Percentiles rank a stretch among this genome's conserved stretches.
Conservation (phyloP, 2,113 vertebrate genomes). For the Dryoscopus gambensis region DNA sequence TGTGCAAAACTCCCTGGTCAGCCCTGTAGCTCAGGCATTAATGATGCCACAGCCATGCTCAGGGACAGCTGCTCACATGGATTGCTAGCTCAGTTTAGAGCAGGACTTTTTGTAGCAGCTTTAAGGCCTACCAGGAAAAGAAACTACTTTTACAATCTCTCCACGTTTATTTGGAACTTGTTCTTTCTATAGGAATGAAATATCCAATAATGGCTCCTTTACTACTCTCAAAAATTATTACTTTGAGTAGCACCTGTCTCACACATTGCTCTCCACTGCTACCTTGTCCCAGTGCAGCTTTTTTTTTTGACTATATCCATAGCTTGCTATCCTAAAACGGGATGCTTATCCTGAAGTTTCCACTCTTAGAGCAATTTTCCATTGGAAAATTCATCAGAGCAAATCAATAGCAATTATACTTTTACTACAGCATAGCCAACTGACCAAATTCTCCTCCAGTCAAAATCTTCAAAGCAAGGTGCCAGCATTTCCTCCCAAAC, state of each 20-base stretch:
- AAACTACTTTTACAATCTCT: not conserved
- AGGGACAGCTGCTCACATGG: not conserved
- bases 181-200: not conserved
- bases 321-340: not conserved
- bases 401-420: not conserved
- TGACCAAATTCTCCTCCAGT: not conserved
- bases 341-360: not conserved
- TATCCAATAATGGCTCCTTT: not conserved
- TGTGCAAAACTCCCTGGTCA: not conserved
- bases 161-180: not conserved
- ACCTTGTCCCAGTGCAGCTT: not conserved
- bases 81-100: not conserved
- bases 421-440: not conserved
- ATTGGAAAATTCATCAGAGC: not conserved
- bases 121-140: not conserved
- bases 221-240: not conserved
- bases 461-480: not conserved
- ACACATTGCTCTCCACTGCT: not conserved
- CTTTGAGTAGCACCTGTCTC: not conserved
- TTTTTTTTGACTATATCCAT: not conserved
- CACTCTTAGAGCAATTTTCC: not conserved
- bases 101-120: not conserved
- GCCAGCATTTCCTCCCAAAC: not conserved
- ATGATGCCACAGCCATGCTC: rapidly evolving
- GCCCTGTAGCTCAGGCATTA: not conserved